Base-by-base conservation (phyloP, 1,140 invertebrate genomes). In the Melipona quadrifasciata region DNA sequence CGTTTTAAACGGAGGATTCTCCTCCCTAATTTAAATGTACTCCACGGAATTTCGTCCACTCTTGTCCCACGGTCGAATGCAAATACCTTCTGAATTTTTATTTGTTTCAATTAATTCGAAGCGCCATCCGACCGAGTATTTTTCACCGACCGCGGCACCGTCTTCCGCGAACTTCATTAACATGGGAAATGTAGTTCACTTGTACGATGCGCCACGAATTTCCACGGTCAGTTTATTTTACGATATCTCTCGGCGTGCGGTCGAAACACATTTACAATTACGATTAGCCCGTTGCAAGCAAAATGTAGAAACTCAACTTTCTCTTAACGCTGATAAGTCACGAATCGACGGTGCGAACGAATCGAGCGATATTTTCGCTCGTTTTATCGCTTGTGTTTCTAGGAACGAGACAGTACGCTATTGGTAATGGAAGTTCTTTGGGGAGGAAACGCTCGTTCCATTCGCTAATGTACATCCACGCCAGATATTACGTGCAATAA, bases 81-180 rank as follows among this genome's bases (percentile, higher is more conserved):
- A 68, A 77, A 82, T 31, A 39, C 39, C 17, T 83, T 83, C 76
- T 53, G 74, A 77, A 83, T 77, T 77, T 68, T 70, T 68, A 76
- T 77, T 83, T 34, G 53, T 70, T 70, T 24, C 73, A 58, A 61
- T 77, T 77, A 76, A 51, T 77, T 34, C 10, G 47, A 47, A 51
- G 10, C 16, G 47, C 8, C 67, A 12, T n/a, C 34, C 34, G 31
- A n/a, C 5, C 53, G 67, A 71, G 67, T n/a, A 57, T 58, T 58
- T 71, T 71, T 68, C 11, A 21, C 19, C 51, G 14, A 68, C 39
- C 47, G 19, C 6, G 19, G 27, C 6, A 14, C 19, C 51, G 65
- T 10, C n/a, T 24, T 70, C 31, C 51, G 21, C 27, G 65, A 57
- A 79, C 27, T 31, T 80, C 65, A 65, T 80, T 80, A 61, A 80